Conservation (phyloP, 2,113 vertebrate species). For the Alces alces region DNA sequence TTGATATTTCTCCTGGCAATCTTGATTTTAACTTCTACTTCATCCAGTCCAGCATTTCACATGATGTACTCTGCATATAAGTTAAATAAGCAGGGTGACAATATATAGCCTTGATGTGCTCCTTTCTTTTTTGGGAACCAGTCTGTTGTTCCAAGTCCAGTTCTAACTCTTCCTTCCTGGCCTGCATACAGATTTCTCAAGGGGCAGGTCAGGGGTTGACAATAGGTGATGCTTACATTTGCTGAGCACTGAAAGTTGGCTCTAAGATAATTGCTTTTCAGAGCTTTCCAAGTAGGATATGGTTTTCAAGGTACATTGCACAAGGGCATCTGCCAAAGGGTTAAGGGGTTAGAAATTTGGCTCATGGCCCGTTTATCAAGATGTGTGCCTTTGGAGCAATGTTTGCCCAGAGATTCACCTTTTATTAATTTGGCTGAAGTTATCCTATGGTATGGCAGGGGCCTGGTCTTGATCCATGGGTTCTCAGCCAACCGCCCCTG, state of each 20-base stretch:
- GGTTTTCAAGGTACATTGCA: not conserved
- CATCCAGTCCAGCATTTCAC: not conserved
- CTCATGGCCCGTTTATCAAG: not conserved
- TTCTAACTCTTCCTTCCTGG: not conserved
- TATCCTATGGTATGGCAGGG: no score
- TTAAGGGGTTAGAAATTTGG: not conserved
- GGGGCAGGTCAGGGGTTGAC: not conserved
- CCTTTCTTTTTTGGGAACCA: not conserved
- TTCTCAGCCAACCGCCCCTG: not conserved
- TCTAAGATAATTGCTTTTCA: not conserved
- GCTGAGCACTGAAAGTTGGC: not conserved
- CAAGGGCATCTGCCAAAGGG: not conserved
- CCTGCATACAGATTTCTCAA: not conserved
- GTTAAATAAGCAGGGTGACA: not conserved
- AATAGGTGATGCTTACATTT: not conserved
- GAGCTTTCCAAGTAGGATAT: not conserved
- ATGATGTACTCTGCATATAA: not conserved
- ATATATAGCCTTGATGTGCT: not conserved
- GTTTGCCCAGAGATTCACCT: not conserved
- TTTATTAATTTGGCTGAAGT: not conserved
- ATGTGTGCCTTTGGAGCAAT: not conserved
- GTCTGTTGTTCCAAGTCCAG: not conserved
- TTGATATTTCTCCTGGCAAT: not conserved
- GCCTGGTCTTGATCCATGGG: not conserved
- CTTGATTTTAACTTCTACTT: not conserved